These are phyloP conservation scores for Vulpes ferrilata DNA, from an alignment of 2,113 vertebrate genomes.

Conservation along the genomic window DNA sequence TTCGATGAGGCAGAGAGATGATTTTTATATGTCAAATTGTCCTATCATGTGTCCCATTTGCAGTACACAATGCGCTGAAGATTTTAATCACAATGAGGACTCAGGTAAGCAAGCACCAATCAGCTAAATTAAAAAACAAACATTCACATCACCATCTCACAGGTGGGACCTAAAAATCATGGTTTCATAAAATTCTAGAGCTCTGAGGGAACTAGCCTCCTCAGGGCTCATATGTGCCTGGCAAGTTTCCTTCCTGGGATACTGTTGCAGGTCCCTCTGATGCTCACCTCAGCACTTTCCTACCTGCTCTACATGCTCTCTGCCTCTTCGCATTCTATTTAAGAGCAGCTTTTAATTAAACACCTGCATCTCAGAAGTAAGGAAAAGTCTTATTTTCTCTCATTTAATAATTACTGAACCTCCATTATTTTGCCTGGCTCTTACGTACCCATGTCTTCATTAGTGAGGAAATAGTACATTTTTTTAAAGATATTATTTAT, in stretches of 20 bases:
- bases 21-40: not conserved
- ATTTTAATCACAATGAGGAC: not conserved
- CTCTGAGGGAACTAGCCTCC: not conserved
- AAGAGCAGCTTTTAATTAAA: not conserved
- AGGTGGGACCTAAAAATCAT: not conserved
- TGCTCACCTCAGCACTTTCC: not conserved
- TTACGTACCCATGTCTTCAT: not conserved
- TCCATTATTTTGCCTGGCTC: not conserved
- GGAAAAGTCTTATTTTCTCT: not conserved
- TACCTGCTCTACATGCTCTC: rapidly evolving
- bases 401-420: not conserved
- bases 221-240: not conserved
- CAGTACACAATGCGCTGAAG: not conserved
- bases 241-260: not conserved
- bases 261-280: not conserved
- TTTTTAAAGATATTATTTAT: too few relatives aligned
- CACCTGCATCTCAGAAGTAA: not conserved
- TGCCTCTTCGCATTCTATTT: too few relatives aligned
- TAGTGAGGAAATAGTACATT: not conserved
- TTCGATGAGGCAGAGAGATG: not conserved
- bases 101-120: not conserved
- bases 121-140: not conserved
- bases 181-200: not conserved
- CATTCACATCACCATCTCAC: not conserved
- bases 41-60: not conserved